Base-by-base conservation (phyloP, 2,888 invertebrate genomes). In the Trichogramma dendrolimi region DNA sequence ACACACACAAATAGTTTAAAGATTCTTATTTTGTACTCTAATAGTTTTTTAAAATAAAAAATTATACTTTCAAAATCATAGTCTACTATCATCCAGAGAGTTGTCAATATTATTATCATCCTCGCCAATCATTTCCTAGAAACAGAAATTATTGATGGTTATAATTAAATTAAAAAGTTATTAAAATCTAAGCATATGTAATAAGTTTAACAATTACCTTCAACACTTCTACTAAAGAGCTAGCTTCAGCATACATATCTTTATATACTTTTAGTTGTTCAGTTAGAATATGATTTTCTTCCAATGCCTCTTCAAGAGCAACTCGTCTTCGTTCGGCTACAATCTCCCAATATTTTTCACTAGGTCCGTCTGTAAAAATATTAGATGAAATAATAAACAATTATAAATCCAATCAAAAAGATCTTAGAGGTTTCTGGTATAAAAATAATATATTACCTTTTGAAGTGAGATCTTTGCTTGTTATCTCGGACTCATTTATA, bases 331-430 rank as follows among this genome's bases (percentile, higher is more conserved):
- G 87, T 74, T 90, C 91, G 39, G 91, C 90, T 66, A 92, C 75
- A 52, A 85, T 80, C 78, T 90, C 82, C 90, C 91, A 92, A 75
- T 92, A 92, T 66, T 85, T 85, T 72, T 87, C 87, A 61, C 90
- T 86, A 4, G 91, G 87, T 46, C 83, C 84, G 60, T 84, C 84
- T 80, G 40, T 10, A 64, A 38, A 41, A 55, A 47, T 8, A 49
- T 49, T 55, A 8, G 43, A 14, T 41, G n/a, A 54, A 44, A 27
- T 40, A 52, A 41, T 8, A 4, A 60, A 44, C n/a, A 43, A 42
- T 42, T 47, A 11, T 52, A 14, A 48, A 43, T 51, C 48, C 8
- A 11, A 39, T 50, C 41, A 11, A 11, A 52, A 47, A 39, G 7
- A 56, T 43, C 6, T 11, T 60, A 40, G 11, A 11, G 39, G 48